Evolutionary conservation across 1,140 invertebrate species (phyloP).

Genomic region (Phymorhynchus buccinoides): DNA sequence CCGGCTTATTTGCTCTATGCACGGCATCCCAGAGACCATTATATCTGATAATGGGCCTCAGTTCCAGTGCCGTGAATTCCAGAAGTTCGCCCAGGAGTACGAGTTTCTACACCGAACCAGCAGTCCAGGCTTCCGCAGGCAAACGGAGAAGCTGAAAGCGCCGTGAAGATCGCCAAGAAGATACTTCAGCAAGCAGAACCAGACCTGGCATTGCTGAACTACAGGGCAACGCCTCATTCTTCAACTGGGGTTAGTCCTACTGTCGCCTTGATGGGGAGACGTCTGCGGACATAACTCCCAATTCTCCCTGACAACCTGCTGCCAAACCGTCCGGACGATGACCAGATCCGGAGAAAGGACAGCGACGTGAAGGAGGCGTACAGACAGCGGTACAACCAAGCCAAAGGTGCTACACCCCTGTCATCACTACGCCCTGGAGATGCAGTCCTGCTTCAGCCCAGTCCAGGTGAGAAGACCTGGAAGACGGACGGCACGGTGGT

Average conservation of each 20-base stretch:
- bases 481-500: too few species aligned
- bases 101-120: constrained; percentile 51
- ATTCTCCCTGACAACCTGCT: constrained; percentile 29
- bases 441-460: background rate
- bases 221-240: constrained; percentile 12
- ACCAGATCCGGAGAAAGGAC: constrained; percentile 3
- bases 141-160: constrained; percentile 49
- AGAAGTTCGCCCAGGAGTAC: constrained; percentile 47
- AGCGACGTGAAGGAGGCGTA: background rate
- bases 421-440: constrained; percentile 14
- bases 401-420: background rate
- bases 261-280: background rate
- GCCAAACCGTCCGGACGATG: background rate
- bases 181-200: constrained; percentile 27
- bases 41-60: constrained; percentile 55
- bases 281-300: constrained; percentile 2
- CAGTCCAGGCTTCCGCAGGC: constrained; percentile 47
- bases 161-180: constrained; percentile 49
- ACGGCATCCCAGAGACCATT: constrained; percentile 49
- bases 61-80: constrained; percentile 53
- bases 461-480: background rate
- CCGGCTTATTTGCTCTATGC: constrained; percentile 52
- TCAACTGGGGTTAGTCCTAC: background rate
- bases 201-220: background rate
- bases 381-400: background rate